Evolutionary conservation across 2,113 vertebrate species (phyloP).

Genomic region (Aspidoscelis tigris): DNA sequence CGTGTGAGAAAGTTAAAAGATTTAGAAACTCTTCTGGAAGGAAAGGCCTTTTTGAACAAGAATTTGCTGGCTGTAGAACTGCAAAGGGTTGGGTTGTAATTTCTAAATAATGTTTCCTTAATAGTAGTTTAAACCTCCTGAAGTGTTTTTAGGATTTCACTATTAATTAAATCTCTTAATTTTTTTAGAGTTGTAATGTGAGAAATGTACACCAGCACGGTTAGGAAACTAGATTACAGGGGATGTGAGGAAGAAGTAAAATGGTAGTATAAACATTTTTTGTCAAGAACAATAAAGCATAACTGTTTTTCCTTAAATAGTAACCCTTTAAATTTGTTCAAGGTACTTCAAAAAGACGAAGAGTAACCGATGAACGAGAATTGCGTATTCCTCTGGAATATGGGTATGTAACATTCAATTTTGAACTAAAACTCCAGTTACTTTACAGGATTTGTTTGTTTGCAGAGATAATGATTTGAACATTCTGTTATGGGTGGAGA

Average conservation of each 20-base stretch:
- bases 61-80: not conserved
- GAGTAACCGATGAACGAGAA: constrained; percentile 87
- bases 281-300: not conserved
- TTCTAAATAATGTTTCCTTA: not conserved
- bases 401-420: constrained; percentile 77
- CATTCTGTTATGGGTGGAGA: not conserved
- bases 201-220: not conserved
- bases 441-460: no score
- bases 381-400: constrained; percentile 89
- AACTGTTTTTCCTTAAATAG: constrained; percentile 21
- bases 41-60: no score
- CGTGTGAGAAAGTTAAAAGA: not conserved
- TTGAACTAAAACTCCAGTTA: constrained; percentile 27
- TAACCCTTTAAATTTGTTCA: constrained; percentile 66
- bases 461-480: not conserved
- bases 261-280: not conserved
- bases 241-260: not conserved
- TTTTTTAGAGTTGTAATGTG: not conserved
- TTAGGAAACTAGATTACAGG: not conserved
- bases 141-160: not conserved
- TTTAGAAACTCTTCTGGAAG: no score
- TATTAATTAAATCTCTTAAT: not conserved
- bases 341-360: constrained; percentile 86
- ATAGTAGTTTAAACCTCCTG: not conserved
- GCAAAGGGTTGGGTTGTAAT: not conserved